These are phyloP conservation scores for Cettia cetti DNA, from an alignment of 2,113 vertebrate genomes.

Conservation along the genomic window DNA sequence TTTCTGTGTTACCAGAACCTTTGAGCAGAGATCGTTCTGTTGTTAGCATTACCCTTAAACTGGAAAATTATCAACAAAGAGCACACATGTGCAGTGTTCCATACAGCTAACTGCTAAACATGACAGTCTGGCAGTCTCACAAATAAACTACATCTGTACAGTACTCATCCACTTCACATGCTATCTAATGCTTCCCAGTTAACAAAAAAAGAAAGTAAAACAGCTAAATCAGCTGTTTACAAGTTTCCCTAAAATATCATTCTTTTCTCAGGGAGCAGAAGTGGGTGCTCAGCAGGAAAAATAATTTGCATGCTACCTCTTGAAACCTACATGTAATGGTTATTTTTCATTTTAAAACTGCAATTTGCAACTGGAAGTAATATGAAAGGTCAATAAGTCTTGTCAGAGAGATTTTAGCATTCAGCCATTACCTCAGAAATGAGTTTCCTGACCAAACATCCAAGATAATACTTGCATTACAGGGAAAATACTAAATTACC, in stretches of 20 bases:
- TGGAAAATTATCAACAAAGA: background rate
- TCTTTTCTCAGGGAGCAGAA: background rate
- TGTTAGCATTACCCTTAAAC: background rate
- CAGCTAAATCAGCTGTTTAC: background rate
- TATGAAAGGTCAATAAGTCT: background rate
- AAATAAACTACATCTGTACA: background rate
- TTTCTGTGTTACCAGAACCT: background rate
- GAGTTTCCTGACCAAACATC: background rate
- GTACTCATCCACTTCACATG: background rate
- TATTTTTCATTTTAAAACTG: background rate
- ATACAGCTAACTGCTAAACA: background rate
- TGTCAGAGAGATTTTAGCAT: background rate
- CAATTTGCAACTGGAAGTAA: background rate
- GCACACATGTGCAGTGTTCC: background rate
- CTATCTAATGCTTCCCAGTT: background rate
- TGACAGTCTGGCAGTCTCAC: background rate
- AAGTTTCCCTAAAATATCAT: background rate
- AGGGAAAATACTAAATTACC: background rate
- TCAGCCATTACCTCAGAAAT: slow-evolving; percentile 9
- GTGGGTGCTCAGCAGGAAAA: background rate
- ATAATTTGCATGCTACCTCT: background rate
- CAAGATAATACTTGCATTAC: background rate
- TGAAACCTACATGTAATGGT: background rate
- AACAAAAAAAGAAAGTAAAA: background rate
- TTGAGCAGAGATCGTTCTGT: background rate